Evolutionary conservation across 2,113 vertebrate genomes (phyloP).

Genomic region (Micromys minutus): DNA sequence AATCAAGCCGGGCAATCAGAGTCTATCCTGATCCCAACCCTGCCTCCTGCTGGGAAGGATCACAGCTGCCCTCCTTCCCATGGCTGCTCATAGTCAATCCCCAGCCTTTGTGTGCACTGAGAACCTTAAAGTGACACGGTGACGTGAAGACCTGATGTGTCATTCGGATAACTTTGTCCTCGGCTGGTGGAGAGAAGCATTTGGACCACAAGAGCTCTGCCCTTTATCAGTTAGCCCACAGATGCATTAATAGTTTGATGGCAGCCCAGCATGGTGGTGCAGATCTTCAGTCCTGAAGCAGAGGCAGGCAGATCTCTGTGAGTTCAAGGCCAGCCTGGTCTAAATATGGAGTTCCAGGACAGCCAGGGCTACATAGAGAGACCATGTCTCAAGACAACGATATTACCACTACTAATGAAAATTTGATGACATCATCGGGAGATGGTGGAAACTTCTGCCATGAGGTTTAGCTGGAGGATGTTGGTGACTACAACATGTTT

Average conservation of each 20-base stretch:
- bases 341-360: not conserved
- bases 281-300: not conserved
- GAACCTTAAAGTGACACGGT: not conserved
- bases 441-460: not conserved
- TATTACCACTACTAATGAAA: too few species aligned
- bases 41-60: not conserved
- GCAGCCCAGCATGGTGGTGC: not conserved
- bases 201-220: not conserved
- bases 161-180: not conserved
- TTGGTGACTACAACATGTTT: not conserved
- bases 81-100: accelerated
- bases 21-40: accelerated
- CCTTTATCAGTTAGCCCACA: not conserved
- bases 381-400: not conserved
- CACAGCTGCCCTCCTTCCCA: accelerated
- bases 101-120: not conserved
- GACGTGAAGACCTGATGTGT: too few species aligned
- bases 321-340: not conserved
- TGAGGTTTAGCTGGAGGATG: not conserved
- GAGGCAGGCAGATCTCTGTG: not conserved
- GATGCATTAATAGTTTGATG: not conserved
- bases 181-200: not conserved
- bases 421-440: not conserved
- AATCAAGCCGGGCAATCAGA: not conserved
- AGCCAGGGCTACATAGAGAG: not conserved